A percentile compares a stretch with the other conserved stretches of the same genome.
These are phyloP conservation scores for Oithona nana DNA, from an alignment of 2,888 invertebrate species.

Conservation along the genomic window DNA sequence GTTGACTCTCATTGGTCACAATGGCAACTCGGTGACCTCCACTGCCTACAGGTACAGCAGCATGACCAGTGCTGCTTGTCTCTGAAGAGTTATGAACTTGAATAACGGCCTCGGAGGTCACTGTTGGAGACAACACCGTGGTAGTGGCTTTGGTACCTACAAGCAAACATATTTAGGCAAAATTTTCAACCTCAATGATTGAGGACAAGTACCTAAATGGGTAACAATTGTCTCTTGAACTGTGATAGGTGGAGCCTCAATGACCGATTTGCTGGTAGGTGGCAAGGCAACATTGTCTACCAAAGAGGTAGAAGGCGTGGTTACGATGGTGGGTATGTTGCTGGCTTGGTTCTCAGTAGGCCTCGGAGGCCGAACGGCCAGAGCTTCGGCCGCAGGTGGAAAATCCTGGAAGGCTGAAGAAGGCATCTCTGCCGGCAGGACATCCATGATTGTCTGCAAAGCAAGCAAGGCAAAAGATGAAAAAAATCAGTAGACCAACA, in stretches of 20 bases:
- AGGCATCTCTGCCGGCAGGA: not conserved
- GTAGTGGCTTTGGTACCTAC: no score
- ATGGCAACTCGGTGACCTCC: not conserved
- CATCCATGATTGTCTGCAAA: not conserved
- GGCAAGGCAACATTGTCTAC: not conserved
- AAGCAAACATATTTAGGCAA: no score
- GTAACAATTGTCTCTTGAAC: no score
- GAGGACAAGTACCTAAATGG: no score
- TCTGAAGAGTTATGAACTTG: no score
- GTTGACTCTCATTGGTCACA: not conserved
- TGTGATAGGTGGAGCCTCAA: no score
- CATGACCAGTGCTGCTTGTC: not conserved
- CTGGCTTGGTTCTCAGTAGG: not conserved
- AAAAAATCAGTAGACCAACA: no score
- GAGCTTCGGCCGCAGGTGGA: not conserved
- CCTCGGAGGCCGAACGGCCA: not conserved
- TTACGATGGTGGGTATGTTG: not conserved
- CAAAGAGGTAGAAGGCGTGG: not conserved
- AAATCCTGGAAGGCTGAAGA: not conserved
- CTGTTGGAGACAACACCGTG: not conserved
- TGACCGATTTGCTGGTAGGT: not conserved
- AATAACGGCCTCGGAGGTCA: not conserved
- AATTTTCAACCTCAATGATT: no score
- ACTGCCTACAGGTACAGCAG: not conserved
- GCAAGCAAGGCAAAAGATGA: no score